Conservation (phyloP, 1,140 invertebrate genomes). For the Hirudo medicinalis region DNA sequence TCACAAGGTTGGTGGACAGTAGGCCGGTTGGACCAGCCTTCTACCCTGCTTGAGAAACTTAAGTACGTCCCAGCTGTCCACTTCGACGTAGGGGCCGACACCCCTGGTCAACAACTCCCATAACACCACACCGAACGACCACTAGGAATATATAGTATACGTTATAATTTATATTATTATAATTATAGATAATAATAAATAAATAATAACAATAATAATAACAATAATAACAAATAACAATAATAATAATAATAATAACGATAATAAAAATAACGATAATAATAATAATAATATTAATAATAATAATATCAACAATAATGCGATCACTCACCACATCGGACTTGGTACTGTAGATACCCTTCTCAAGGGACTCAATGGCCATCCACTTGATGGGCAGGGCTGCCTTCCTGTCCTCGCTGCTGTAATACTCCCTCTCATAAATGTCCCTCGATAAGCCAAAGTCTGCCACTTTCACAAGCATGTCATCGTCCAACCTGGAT, state of each 20-base stretch:
- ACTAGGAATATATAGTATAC: slow-evolving; percentile 34
- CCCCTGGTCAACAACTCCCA: slow-evolving; percentile 79
- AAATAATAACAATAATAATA: too few relatives aligned
- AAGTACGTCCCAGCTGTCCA: slow-evolving; percentile 72
- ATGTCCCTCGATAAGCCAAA: slow-evolving; percentile 47
- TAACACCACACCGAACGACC: slow-evolving; percentile 74
- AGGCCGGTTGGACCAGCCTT: slow-evolving; percentile 66
- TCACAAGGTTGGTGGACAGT: slow-evolving; percentile 80
- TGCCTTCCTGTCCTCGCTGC: slow-evolving; percentile 38
- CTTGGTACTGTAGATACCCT: slow-evolving; percentile 36
- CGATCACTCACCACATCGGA: slow-evolving; percentile 39
- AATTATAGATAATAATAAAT: too few relatives aligned
- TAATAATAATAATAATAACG: not conserved
- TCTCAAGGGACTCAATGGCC: slow-evolving; percentile 39
- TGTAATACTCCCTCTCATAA: slow-evolving; percentile 44
- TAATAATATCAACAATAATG: not conserved
- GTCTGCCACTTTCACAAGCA: slow-evolving; percentile 44
- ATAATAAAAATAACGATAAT: not conserved
- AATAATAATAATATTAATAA: not conserved
- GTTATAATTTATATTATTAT: too few relatives aligned
- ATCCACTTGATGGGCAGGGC: slow-evolving; percentile 43
- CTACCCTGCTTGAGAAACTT: slow-evolving; percentile 67
- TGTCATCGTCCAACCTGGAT: slow-evolving; percentile 38
- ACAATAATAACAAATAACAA: not conserved
- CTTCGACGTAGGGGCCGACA: slow-evolving; percentile 64